Evolutionary conservation across 2,888 invertebrate species (phyloP), one percentile per base, ranked within the genome.

Genomic region (Ganaspis brasiliensis): DNA sequence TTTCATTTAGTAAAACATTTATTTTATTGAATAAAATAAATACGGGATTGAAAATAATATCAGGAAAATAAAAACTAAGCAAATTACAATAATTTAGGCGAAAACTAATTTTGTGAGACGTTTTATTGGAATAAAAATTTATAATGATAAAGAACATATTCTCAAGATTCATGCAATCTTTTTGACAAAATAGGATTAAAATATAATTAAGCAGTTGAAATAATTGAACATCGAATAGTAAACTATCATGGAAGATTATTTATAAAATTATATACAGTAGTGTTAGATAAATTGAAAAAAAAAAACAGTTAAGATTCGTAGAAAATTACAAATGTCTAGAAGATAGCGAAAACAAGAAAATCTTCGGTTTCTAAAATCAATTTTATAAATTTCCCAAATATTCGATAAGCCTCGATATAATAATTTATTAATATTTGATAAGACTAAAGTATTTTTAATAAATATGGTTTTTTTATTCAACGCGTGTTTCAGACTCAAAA

Each of bases 71-170:
- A 45, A 67, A 67, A 40, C 63, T 19, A 45, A 37, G 21, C 45
- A 10, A 21, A 35, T 19, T 45, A n/a, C 63, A 67, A 67, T 67
- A 67, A 67, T 21, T 40, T 67, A 67, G 24, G 63, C 24, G 24
- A 67, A 40, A 40, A 24, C 40, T 67, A 67, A 67, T 21, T 45
- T 67, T 67, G 63, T 67, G 14, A 45, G 63, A 45, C 8, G 5
- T 45, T 67, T 67, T 67, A 67, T 67, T 67, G 6, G 9, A 24
- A n/a, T 40, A 67, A 21, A 40, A 67, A 45, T 19, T 21, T 45
- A 52, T 52, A 52, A 31, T 31, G 31, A 31, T 31, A 31, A 31
- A 31, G 31, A 31, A 31, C 31, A 31, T 35, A 8, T 31, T 59
- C 31, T 59, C n/a, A 4, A 59, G 31, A 59, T n/a, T 31, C 26